Evolutionary conservation across 2,797 vertebrate species (phyloP).

Genomic region (Harpagifer antarcticus): DNA sequence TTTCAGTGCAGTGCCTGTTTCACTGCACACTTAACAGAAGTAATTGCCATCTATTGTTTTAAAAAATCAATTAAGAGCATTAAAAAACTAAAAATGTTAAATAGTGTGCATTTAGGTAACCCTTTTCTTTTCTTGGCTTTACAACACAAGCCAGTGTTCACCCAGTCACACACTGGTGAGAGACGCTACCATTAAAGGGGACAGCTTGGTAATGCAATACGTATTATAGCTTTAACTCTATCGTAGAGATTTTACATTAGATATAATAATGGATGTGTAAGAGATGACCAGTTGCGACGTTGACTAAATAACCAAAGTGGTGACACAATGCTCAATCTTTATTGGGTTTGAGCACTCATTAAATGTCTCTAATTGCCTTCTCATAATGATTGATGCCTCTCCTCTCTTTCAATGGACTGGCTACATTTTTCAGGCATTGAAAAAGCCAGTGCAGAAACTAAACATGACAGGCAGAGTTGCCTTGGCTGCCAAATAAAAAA

Average conservation of each 20-base stretch:
- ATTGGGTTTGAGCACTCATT: slow-evolving; percentile 24
- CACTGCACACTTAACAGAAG: neutral
- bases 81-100: neutral
- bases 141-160: no score
- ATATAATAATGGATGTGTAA: neutral
- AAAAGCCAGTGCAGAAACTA: slow-evolving; percentile 48
- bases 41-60: slow-evolving; percentile 8
- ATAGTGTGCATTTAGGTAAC: neutral
- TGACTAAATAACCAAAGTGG: slow-evolving; percentile 19
- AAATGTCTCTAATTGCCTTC: slow-evolving; percentile 46
- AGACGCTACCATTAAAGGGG: no score
- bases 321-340: slow-evolving; percentile 24
- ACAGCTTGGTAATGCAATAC: no score
- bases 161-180: no score
- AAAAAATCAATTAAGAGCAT: neutral
- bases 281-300: slow-evolving; percentile 4
- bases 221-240: neutral
- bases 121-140: no score
- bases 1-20: neutral
- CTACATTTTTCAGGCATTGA: slow-evolving; percentile 44
- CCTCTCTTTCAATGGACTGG: slow-evolving; percentile 20
- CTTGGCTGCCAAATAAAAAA: slow-evolving; percentile 41
- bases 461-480: slow-evolving; percentile 52
- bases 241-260: slow-evolving; percentile 12
- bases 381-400: slow-evolving; percentile 29